A percentile compares a stretch with the other conserved stretches of the same genome.
Evolutionary conservation across 2,888 invertebrate genomes (phyloP).

Genomic region (Harmothoe impar): DNA sequence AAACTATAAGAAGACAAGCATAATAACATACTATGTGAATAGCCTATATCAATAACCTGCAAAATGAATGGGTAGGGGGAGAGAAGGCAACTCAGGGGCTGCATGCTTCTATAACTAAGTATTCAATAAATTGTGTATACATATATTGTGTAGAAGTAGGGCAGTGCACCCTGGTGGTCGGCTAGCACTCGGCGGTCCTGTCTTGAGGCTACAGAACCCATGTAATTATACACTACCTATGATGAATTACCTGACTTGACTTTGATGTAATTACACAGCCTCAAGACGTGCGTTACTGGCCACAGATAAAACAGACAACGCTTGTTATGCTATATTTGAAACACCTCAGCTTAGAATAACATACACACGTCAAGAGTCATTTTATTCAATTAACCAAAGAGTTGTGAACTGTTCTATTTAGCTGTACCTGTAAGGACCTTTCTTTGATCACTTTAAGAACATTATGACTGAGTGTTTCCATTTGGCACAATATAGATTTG

Average conservation of each 20-base stretch:
- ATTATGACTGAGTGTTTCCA: no score
- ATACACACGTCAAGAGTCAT: background rate
- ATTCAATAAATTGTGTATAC: no score
- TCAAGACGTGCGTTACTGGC: background rate
- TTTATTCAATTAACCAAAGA: constrained; percentile 6
- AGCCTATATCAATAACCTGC: no score
- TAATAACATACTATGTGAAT: no score
- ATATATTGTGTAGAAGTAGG: no score
- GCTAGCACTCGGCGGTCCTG: constrained; percentile 8
- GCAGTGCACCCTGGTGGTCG: background rate
- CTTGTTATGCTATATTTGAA: constrained; percentile 19
- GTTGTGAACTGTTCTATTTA: no score
- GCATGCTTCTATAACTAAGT: no score
- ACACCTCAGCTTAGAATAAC: background rate
- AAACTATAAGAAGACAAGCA: background rate
- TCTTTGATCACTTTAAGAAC: no score
- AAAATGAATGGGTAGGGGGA: no score
- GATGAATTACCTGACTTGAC: constrained; percentile 38
- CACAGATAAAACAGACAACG: background rate
- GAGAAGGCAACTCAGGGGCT: no score
- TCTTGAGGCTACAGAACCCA: background rate
- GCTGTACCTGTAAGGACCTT: no score
- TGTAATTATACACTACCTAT: constrained; percentile 30
- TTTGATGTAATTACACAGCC: constrained; percentile 26
- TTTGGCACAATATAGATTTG: no score